Conservation (phyloP, 2,888 invertebrate genomes). For the Athetis lepigone region DNA sequence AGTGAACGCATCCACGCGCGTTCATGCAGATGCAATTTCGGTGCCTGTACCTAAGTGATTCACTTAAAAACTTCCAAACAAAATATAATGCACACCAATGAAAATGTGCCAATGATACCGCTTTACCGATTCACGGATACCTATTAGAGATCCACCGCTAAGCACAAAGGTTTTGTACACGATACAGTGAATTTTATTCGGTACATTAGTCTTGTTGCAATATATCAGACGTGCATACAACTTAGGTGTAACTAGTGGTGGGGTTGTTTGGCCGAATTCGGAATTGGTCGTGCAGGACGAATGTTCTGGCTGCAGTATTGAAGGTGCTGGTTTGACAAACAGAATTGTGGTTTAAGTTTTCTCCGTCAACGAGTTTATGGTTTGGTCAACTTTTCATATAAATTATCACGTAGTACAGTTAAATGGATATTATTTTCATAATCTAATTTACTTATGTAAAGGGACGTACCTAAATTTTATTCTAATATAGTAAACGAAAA, state of each 20-base stretch:
- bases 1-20: no score
- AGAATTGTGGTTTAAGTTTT: no score
- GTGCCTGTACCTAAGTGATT: no score
- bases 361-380: no score
- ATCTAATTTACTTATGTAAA: no score
- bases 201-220: conserved; percentile 57
- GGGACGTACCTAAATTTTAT: no score
- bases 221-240: conserved; percentile 61
- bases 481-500: no score
- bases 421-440: no score
- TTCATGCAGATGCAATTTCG: no score
- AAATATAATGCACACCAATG: not conserved
- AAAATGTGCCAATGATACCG: not conserved
- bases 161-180: conserved; percentile 44
- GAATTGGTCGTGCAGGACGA: conserved; percentile 1
- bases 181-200: conserved; percentile 62
- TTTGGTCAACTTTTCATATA: no score
- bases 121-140: not conserved
- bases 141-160: not conserved
- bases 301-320: not conserved
- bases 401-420: no score
- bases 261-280: conserved; percentile 4
- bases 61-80: not conserved
- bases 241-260: conserved; percentile 32
- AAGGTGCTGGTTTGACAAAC: no score